Percentiles rank a stretch among this genome's conserved stretches.
phyloP scores from a whole-genome alignment of 2,113 vertebrate species.

The Phalacrocorax aristotelis region DNA sequence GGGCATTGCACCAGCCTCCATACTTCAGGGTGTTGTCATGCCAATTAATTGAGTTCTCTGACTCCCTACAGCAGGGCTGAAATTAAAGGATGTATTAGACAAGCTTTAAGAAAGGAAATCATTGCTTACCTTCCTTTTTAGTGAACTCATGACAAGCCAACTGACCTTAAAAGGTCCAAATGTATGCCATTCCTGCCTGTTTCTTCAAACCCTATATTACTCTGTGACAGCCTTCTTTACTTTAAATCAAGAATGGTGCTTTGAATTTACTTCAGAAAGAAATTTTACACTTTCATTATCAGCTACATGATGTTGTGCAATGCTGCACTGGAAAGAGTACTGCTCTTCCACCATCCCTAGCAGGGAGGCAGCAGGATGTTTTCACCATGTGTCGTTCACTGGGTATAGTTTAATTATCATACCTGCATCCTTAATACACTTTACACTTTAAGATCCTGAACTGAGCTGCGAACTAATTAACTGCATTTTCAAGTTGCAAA shows the following conservation, averaged over 20 bases:
- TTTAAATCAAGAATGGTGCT: neutral
- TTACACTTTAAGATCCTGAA: neutral
- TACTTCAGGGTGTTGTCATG: neutral
- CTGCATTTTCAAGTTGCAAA: neutral
- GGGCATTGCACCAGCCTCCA: neutral
- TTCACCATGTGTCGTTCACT: neutral
- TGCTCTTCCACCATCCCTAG: neutral
- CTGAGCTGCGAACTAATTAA: neutral
- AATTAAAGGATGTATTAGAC: neutral
- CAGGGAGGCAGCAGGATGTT: neutral
- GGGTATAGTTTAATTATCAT: neutral
- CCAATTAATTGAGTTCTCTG: fast-evolving
- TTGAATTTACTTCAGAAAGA: neutral
- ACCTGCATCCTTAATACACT: neutral
- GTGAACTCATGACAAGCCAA: neutral
- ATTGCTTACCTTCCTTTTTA: neutral
- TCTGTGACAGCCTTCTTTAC: neutral
- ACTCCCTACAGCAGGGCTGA: neutral
- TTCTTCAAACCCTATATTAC: neutral
- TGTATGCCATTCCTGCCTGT: fast-evolving
- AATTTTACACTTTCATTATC: neutral
- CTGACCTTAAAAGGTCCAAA: neutral
- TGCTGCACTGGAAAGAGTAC: neutral
- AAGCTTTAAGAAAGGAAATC: neutral
- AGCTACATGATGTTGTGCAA: neutral